Conservation (phyloP, 2,113 vertebrate species). For the Aplodontia rufa region DNA sequence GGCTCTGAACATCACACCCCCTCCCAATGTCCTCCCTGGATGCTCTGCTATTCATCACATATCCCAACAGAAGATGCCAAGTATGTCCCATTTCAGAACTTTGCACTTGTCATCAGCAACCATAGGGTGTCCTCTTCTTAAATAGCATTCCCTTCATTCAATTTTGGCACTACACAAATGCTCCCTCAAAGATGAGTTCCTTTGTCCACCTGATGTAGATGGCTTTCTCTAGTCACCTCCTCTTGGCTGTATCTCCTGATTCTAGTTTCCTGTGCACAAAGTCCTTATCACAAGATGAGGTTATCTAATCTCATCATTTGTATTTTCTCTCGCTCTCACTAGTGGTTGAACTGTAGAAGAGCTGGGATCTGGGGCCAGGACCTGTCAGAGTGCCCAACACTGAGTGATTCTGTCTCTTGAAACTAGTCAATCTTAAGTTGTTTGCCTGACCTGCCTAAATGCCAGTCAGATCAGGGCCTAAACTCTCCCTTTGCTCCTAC, state of each 20-base stretch:
- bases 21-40: not conserved
- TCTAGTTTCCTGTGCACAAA: not conserved
- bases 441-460: not conserved
- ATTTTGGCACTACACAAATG: not conserved
- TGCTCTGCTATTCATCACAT: not conserved
- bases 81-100: not conserved
- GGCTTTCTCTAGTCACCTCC: not conserved
- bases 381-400: not conserved
- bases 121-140: not conserved
- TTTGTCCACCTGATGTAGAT: not conserved
- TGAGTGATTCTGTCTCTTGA: not conserved
- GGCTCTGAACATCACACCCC: not conserved
- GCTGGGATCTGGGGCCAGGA: not conserved
- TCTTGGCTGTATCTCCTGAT: not conserved
- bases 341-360: not conserved
- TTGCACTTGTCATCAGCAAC: not conserved
- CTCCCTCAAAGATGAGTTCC: not conserved
- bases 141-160: not conserved
- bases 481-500: not conserved
- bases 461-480: no score
- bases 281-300: not conserved
- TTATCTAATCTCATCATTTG: not conserved
- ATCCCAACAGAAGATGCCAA: not conserved
- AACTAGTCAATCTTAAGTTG: not conserved
- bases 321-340: not conserved